Percentiles rank a stretch among this genome's conserved stretches.
Conservation (phyloP, 2,888 invertebrate genomes). For the Drosophila nigricruria region DNA sequence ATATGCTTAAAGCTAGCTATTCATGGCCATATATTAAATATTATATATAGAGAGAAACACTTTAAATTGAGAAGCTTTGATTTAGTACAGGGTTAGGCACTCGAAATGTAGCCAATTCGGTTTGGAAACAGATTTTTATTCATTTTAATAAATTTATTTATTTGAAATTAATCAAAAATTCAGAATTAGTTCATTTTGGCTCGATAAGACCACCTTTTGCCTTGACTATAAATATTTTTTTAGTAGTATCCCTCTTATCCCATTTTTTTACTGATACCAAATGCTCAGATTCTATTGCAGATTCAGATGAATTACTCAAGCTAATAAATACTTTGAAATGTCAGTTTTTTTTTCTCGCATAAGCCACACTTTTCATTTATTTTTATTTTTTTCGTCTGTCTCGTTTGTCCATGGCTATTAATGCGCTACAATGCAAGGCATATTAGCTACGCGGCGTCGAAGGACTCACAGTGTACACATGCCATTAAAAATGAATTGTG, state of each 20-base stretch:
- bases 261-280: background rate
- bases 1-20: constrained; percentile 8
- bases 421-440: constrained; percentile 20
- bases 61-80: background rate
- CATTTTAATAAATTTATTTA: too few species aligned
- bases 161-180: too few species aligned
- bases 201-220: too few species aligned
- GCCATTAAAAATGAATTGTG: constrained; percentile 12
- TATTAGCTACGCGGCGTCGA: constrained; percentile 7
- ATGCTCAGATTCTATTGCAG: background rate
- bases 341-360: background rate
- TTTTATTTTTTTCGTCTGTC: background rate
- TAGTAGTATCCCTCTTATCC: too few species aligned
- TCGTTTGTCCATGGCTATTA: constrained; percentile 16
- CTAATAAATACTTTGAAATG: background rate
- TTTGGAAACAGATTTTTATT: too few species aligned
- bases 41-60: background rate
- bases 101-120: too few species aligned
- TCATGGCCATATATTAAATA: background rate
- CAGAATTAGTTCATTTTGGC: too few species aligned
- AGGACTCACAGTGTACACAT: background rate
- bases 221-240: too few species aligned
- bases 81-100: background rate
- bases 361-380: background rate
- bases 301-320: background rate